phyloP scores from a whole-genome alignment of 1,140 invertebrate species.

The Ips typographus region DNA sequence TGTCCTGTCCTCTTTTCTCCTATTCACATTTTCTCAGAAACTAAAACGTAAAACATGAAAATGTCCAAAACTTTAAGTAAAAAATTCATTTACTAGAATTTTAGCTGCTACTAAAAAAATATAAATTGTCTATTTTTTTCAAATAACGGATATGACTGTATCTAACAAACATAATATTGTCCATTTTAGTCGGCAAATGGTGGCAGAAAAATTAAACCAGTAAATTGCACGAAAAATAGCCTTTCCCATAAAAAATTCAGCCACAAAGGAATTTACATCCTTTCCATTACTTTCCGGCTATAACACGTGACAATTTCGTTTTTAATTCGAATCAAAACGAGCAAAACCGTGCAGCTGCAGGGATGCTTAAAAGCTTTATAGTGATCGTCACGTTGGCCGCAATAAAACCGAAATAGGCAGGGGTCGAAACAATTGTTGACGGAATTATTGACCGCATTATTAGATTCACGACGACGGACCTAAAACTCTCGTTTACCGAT shows the following conservation, averaged over 20 bases:
- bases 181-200: too few relatives aligned
- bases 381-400: constrained; percentile 7
- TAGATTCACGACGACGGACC: neutral
- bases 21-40: too few relatives aligned
- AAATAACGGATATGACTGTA: too few relatives aligned
- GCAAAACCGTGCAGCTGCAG: constrained; percentile 7
- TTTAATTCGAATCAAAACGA: constrained; percentile 10
- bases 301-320: constrained; percentile 1
- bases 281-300: neutral
- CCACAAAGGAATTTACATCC: constrained; percentile 8
- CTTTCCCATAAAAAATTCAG: neutral
- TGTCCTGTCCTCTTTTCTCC: too few relatives aligned
- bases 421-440: constrained; percentile 10
- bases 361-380: constrained; percentile 7
- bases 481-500: neutral
- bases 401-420: constrained; percentile 10
- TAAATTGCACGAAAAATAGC: too few relatives aligned
- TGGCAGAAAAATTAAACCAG: too few relatives aligned
- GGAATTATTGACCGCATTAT: constrained; percentile 10
- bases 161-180: too few relatives aligned
- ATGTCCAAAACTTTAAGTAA: too few relatives aligned
- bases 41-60: too few relatives aligned
- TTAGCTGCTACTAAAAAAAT: too few relatives aligned
- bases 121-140: too few relatives aligned
- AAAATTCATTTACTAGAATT: too few relatives aligned